A percentile compares a stretch with the other conserved stretches of the same genome.
These are phyloP conservation scores for Steinernema scapterisci DNA, from an alignment of 2,888 invertebrate genomes.

Conservation along the genomic window DNA sequence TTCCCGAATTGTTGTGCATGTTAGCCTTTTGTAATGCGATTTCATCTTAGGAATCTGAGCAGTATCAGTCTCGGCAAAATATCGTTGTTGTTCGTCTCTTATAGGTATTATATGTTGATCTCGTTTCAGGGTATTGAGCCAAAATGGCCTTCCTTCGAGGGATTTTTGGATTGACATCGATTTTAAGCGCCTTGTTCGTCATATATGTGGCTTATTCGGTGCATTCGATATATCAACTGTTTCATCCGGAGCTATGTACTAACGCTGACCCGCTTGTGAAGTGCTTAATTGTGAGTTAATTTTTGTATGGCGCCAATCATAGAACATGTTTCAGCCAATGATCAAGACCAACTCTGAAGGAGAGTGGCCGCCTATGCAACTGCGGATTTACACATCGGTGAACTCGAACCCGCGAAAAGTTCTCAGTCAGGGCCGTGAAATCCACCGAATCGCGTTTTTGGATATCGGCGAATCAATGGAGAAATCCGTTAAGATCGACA, in stretches of 20 bases:
- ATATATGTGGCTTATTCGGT: conserved; percentile 71
- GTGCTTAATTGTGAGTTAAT: conserved; percentile 41
- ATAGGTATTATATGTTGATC: no score
- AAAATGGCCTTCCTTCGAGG: not conserved
- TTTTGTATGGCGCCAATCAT: not conserved
- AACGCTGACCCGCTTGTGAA: conserved; percentile 11
- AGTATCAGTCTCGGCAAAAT: no score
- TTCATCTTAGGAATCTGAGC: no score
- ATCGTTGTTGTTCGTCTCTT: no score
- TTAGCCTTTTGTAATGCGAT: no score
- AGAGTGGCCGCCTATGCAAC: conserved; percentile 51
- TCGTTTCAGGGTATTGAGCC: conserved; percentile 40
- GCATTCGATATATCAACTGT: conserved; percentile 70
- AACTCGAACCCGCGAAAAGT: not conserved
- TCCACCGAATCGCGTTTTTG: conserved; percentile 36
- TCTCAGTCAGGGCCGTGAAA: not conserved
- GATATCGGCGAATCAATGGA: conserved; percentile 38
- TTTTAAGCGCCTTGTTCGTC: conserved; percentile 68
- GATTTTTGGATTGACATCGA: conserved; percentile 40
- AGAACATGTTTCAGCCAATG: conserved; percentile 43
- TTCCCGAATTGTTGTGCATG: no score
- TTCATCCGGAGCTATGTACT: conserved; percentile 62
- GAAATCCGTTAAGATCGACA: conserved; percentile 34
- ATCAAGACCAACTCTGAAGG: conserved; percentile 41
- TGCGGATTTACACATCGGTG: conserved; percentile 51